Conservation (phyloP, 2,888 invertebrate species). For the Ophion ellenae region DNA sequence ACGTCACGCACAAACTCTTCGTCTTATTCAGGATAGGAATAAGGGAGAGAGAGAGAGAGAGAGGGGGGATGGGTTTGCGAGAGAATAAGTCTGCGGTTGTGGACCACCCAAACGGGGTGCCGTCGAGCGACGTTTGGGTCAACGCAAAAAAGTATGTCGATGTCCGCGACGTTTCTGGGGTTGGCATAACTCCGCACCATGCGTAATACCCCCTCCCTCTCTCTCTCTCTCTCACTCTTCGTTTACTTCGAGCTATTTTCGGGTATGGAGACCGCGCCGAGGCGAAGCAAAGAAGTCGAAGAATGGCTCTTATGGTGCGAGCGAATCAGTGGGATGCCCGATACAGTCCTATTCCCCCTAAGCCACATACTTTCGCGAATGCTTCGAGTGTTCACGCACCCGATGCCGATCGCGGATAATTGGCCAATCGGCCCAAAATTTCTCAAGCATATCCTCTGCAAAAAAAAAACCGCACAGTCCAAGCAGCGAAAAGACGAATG, state of each 20-base stretch:
- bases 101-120: conserved; percentile 68
- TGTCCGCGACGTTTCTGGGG: conserved; percentile 69
- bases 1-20: conserved; percentile 58
- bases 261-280: conserved; percentile 38
- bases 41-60: background rate
- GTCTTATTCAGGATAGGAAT: conserved; percentile 46
- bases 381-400: conserved; percentile 13
- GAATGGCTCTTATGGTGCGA: conserved; percentile 46
- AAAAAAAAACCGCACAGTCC: background rate
- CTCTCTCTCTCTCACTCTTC: background rate
- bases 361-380: background rate
- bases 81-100: conserved; percentile 28
- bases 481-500: background rate
- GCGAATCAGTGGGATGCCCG: conserved; percentile 34
- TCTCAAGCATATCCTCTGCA: background rate
- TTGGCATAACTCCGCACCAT: conserved; percentile 62
- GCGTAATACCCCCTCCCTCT: conserved; percentile 14
- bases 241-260: conserved; percentile 57
- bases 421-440: background rate
- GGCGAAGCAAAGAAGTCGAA: conserved; percentile 39
- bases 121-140: conserved; percentile 61
- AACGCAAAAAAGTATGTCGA: conserved; percentile 67
- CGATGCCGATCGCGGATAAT: background rate
- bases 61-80: conserved; percentile 15
- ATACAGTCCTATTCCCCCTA: conserved; percentile 33